Percentiles rank a stretch among this genome's conserved stretches.
These are phyloP conservation scores for Papilio protenor DNA, from an alignment of 2,888 invertebrate genomes.

Conservation along the genomic window DNA sequence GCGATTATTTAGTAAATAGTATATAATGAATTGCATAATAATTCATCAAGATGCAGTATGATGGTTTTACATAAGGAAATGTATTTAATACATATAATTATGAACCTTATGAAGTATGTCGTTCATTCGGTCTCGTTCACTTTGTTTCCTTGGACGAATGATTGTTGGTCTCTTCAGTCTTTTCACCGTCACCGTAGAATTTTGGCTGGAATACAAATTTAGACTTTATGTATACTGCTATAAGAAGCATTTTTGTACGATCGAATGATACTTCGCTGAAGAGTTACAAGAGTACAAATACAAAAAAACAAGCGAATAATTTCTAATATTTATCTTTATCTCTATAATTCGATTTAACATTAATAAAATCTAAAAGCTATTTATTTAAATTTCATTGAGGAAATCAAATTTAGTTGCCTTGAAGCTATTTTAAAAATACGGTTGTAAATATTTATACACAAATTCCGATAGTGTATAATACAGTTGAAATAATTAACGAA, in stretches of 20 bases:
- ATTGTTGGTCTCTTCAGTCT: constrained; percentile 84
- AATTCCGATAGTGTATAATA: neutral
- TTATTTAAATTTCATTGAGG: too few relatives aligned
- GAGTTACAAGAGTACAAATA: too few relatives aligned
- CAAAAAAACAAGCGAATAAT: too few relatives aligned
- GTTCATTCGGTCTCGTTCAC: constrained; percentile 57
- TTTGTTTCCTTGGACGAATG: constrained; percentile 82
- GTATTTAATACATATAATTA: constrained; percentile 28
- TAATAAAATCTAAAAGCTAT: too few relatives aligned
- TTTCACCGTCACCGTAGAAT: constrained; percentile 86
- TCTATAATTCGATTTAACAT: too few relatives aligned
- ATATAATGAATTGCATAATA: neutral
- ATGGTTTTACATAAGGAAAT: constrained; percentile 14
- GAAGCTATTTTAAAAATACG: too few relatives aligned
- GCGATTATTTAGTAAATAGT: neutral
- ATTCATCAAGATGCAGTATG: constrained; percentile 36
- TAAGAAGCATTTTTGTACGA: neutral
- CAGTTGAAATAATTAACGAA: neutral
- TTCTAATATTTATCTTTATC: neutral
- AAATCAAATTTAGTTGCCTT: too few relatives aligned
- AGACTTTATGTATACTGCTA: constrained; percentile 41
- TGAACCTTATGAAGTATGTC: constrained; percentile 45
- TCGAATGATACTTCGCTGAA: too few relatives aligned
- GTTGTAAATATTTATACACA: too few relatives aligned
- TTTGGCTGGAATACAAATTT: constrained; percentile 78